phyloP scores from a whole-genome alignment of 2,888 invertebrate species.

The Onthophagus sagittarius region DNA sequence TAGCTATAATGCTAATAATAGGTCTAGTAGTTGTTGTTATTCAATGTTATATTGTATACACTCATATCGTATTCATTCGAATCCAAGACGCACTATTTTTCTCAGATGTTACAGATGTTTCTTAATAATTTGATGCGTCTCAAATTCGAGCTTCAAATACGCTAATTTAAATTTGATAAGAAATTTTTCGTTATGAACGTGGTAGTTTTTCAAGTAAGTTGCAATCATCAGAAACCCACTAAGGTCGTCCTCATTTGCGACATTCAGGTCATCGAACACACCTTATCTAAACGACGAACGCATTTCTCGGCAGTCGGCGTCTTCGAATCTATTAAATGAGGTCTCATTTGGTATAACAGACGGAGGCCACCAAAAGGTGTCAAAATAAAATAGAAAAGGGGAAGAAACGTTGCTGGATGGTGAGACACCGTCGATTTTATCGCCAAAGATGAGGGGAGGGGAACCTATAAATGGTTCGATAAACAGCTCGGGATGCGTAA shows the following conservation, averaged over 20 bases:
- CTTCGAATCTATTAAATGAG: slow-evolving; percentile 10
- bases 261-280: slow-evolving; percentile 3
- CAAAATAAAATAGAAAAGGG: background rate
- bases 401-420: background rate
- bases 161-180: background rate
- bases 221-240: background rate
- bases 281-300: slow-evolving; percentile 9
- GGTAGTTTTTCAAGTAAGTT: background rate
- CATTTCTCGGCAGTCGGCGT: slow-evolving; percentile 1
- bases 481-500: background rate
- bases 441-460: background rate
- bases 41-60: too few species aligned
- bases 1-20: too few species aligned
- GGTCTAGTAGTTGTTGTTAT: too few species aligned
- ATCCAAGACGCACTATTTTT: too few species aligned
- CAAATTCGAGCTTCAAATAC: too few species aligned
- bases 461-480: slow-evolving; percentile 9
- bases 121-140: too few species aligned
- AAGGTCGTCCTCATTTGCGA: slow-evolving; percentile 3
- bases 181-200: background rate
- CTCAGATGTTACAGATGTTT: too few species aligned
- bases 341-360: slow-evolving; percentile 3
- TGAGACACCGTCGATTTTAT: slow-evolving; percentile 1
- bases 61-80: too few species aligned
- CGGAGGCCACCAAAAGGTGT: background rate